Evolutionary conservation across 2,113 vertebrate species (phyloP).

Genomic region (Orycteropus afer): DNA sequence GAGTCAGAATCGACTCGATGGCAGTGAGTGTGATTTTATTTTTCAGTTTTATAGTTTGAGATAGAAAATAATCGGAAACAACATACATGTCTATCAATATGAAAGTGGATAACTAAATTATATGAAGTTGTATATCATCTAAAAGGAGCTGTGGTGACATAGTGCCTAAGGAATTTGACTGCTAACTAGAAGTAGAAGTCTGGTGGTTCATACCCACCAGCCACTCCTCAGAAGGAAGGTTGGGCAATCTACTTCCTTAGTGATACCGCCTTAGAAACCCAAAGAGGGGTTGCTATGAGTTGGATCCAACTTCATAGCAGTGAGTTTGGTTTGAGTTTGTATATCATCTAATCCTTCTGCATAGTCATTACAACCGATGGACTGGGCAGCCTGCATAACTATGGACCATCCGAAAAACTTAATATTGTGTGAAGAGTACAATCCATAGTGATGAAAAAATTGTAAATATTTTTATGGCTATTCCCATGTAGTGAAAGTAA

Average conservation of each 20-base stretch:
- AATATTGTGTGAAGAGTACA: neutral
- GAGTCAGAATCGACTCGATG: no score
- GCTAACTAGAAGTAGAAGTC: no score
- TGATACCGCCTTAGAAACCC: no score
- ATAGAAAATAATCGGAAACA: conserved; percentile 22
- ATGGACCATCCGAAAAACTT: neutral
- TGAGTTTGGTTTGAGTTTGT: neutral
- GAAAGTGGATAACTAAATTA: neutral
- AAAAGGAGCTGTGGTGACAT: no score
- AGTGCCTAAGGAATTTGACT: no score
- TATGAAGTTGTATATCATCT: neutral
- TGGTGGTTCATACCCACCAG: no score
- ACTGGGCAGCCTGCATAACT: neutral
- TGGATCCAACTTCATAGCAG: no score
- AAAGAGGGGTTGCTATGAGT: no score
- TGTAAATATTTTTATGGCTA: neutral
- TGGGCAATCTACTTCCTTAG: no score
- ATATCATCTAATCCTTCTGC: neutral
- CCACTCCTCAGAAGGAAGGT: no score
- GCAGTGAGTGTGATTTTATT: no score
- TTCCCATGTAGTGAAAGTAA: neutral
- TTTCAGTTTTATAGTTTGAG: neutral
- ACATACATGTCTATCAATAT: neutral
- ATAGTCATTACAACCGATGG: neutral
- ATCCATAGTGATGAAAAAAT: neutral